phyloP scores from a whole-genome alignment of 2,888 invertebrate genomes.

The Cryptus viduatorius region DNA sequence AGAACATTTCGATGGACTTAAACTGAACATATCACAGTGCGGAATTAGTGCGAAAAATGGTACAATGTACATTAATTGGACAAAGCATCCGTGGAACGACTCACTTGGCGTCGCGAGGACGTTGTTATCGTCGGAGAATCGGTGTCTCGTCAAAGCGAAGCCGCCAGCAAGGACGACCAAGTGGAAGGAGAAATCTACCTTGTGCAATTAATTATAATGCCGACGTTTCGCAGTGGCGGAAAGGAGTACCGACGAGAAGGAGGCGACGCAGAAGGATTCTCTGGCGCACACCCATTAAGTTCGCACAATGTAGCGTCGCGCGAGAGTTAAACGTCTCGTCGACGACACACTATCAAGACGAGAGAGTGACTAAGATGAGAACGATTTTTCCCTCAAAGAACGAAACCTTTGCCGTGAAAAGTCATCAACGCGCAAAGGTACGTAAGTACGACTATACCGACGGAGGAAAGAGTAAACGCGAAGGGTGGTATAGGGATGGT shows the following conservation, averaged over 20 bases:
- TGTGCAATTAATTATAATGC: constrained; percentile 59
- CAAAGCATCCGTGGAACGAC: background rate
- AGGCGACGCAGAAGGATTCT: constrained; percentile 31
- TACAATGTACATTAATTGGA: background rate
- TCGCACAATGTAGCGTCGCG: constrained; percentile 52
- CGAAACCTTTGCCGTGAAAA: constrained; percentile 58
- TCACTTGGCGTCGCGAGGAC: background rate
- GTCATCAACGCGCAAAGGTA: constrained; percentile 58
- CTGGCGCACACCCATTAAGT: constrained; percentile 55
- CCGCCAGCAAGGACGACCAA: background rate
- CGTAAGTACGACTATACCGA: constrained; percentile 1
- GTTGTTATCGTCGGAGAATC: background rate
- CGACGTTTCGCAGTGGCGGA: background rate
- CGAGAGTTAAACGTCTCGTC: constrained; percentile 10
- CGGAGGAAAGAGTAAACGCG: constrained; percentile 33
- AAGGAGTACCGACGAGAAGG: background rate
- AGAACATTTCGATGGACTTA: too few relatives aligned
- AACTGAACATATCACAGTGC: too few relatives aligned
- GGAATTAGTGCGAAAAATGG: too few relatives aligned
- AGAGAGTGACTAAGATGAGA: background rate
- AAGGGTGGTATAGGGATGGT: constrained; percentile 8
- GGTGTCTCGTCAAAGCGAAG: constrained; percentile 13
- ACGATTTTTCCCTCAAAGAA: constrained; percentile 47
- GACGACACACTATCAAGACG: constrained; percentile 15
- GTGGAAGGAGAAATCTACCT: constrained; percentile 19